Percentiles rank a stretch among this genome's conserved stretches.
Evolutionary conservation across 2,113 vertebrate genomes (phyloP).

Genomic region (Ageneiosus marmoratus): DNA sequence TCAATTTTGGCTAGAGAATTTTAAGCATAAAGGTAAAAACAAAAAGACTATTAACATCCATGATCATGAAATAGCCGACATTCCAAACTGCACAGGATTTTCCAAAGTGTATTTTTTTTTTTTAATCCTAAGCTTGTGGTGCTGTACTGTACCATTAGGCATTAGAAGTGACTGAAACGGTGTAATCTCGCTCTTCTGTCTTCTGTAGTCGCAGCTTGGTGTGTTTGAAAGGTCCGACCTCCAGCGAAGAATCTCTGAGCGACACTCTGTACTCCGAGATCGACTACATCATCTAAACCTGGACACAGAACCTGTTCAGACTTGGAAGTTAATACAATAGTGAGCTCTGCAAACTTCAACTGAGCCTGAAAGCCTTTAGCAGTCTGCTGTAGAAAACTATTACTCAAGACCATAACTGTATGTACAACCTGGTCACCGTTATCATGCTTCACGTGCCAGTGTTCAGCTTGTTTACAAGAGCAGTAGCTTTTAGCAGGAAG

Average conservation of each 20-base stretch:
- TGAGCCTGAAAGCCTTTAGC: constrained; percentile 12
- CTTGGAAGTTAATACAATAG: neutral
- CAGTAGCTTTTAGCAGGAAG: constrained; percentile 10
- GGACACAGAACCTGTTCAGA: neutral
- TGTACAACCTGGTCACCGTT: neutral
- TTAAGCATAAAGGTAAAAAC: neutral
- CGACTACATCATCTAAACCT: constrained; percentile 69
- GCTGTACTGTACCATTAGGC: neutral
- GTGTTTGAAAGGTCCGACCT: constrained; percentile 69
- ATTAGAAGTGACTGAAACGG: neutral
- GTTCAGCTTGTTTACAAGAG: neutral
- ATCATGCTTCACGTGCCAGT: neutral
- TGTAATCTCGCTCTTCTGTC: neutral
- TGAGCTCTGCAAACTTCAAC: neutral
- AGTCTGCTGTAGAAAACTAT: neutral
- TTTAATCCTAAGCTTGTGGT: neutral
- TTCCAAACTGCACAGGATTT: neutral
- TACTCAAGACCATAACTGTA: neutral
- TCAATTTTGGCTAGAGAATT: too few species aligned
- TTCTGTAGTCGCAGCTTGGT: constrained; percentile 69
- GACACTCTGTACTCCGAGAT: constrained; percentile 72
- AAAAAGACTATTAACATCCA: neutral
- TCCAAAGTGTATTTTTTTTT: neutral
- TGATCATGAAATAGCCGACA: neutral
- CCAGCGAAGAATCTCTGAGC: constrained; percentile 70